Evolutionary conservation across 1,140 invertebrate genomes (phyloP), one percentile per base, ranked within the genome.

Genomic region (Drosophila takahashii): DNA sequence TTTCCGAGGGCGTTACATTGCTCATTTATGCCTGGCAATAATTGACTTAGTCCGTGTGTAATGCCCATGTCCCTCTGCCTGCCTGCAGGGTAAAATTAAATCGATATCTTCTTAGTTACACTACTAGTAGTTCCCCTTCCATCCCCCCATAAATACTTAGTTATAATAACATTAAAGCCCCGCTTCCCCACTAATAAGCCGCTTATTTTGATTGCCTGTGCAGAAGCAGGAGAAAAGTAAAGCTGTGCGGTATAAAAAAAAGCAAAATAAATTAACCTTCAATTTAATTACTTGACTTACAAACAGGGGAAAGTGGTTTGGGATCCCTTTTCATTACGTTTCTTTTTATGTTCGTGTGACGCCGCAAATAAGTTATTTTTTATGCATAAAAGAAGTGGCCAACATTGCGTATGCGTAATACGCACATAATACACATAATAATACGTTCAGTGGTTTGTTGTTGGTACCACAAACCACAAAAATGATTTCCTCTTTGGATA

Each of bases 281-380:
- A 78, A 78, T 83, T 78, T 83, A 83, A 83, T 83, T 78, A 81
- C 73, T 61, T 73, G 79, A 78, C 79, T 83, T 70, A 56, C 45
- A 58, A 57, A 29, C 11, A 13, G 34, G 54, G 52, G 26, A 4
- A 13, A 13, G 29, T 50, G 53, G 26, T 39, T 7, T 16, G 10
- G 27, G 44, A 26, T 11, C n/a, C 26, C 32, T 42, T n/a, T 73
- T 62, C 37, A 16, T 36, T 80, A n/a, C n/a, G n/a, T n/a, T n/a
- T n/a, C n/a, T 61, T 66, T 80, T 77, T 66, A 79, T 80, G 77
- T 72, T 76, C 59, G 32, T 81, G 78, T 50, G 42, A 39, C 32
- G 59, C 53, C 52, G 48, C 65, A 76, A 80, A 80, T 80, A 80
- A 80, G 42, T 80, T 65, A 48, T 34, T 53, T 67, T 70, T 62